phyloP scores from a whole-genome alignment of 2,113 vertebrate genomes.

The Antennarius striatus region DNA sequence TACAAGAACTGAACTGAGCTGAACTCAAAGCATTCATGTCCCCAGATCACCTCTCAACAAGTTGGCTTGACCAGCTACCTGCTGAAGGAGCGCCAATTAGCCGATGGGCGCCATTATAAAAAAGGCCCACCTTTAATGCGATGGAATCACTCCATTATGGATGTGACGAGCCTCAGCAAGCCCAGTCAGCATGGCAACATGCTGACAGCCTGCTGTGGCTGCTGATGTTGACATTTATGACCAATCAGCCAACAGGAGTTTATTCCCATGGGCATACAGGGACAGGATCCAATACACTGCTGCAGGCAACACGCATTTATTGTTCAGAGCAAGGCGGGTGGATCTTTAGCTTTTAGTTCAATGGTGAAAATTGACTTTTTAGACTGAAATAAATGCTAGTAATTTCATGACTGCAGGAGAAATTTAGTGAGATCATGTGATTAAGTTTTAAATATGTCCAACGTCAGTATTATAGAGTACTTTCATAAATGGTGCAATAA shows the following conservation, averaged over 20 bases:
- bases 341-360: not conserved
- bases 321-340: conserved; percentile 4
- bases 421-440: too few relatives aligned
- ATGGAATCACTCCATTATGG: conserved; percentile 58
- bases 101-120: conserved; percentile 47
- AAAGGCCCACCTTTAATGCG: conserved; percentile 62
- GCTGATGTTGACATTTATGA: conserved; percentile 31
- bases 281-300: not conserved
- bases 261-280: conserved; percentile 43
- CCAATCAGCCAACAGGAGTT: conserved; percentile 39
- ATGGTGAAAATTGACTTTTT: not conserved
- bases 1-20: conserved; percentile 21
- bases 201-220: not conserved
- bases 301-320: not conserved
- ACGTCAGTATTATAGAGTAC: too few relatives aligned
- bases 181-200: conserved; percentile 45
- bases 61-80: conserved; percentile 21
- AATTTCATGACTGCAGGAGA: too few relatives aligned
- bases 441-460: too few relatives aligned
- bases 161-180: conserved; percentile 50
- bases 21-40: conserved; percentile 7
- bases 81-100: conserved; percentile 64
- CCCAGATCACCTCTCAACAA: conserved; percentile 9
- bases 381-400: not conserved
- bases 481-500: too few relatives aligned